Evolutionary conservation across 2,797 vertebrate species (phyloP).

Genomic region (Phoebastria nigripes): DNA sequence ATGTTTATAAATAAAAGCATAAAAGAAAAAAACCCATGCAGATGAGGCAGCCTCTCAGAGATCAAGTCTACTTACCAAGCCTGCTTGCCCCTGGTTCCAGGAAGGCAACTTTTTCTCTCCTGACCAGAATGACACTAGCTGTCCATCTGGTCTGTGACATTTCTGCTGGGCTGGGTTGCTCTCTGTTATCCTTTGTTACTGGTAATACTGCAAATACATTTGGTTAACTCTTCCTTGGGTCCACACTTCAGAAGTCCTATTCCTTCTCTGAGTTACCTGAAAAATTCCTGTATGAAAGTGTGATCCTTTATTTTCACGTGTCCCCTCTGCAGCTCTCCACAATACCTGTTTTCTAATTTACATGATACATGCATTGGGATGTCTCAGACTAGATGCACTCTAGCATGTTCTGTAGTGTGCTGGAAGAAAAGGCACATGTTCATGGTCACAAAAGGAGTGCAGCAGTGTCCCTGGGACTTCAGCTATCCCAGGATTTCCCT

Average conservation of each 20-base stretch:
- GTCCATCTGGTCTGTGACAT: background rate
- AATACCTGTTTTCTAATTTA: background rate
- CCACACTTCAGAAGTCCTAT: background rate
- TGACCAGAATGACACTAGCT: background rate
- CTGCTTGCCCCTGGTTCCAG: background rate
- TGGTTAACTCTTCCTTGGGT: background rate
- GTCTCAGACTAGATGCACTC: background rate
- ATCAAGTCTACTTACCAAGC: background rate
- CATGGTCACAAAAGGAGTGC: background rate
- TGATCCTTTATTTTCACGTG: background rate
- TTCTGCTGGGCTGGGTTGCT: background rate
- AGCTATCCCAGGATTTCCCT: background rate
- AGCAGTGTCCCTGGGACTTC: background rate
- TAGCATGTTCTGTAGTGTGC: background rate
- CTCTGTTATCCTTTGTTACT: background rate
- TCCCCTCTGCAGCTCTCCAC: background rate
- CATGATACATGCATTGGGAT: background rate
- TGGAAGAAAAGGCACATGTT: background rate
- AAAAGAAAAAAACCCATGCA: background rate
- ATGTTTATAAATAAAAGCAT: background rate
- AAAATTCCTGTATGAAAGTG: background rate
- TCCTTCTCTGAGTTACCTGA: background rate
- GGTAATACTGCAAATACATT: background rate
- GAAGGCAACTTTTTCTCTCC: background rate
- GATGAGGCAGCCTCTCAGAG: background rate